Evolutionary conservation across 2,888 invertebrate species (phyloP).

Genomic region (Xanthia icteritia): DNA sequence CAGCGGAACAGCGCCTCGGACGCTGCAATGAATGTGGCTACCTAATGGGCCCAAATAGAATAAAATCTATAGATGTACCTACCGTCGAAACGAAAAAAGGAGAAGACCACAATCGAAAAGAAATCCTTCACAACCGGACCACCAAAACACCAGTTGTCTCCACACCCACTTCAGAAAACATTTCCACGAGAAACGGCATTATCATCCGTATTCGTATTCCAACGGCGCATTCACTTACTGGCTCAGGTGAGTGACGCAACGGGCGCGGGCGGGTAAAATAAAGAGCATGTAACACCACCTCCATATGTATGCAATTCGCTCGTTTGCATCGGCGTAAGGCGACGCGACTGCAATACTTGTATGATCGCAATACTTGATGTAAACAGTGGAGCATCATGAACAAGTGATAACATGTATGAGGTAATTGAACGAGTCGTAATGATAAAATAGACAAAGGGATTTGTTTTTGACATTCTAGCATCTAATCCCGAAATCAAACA

Average conservation of each 20-base stretch:
- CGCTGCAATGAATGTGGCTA: not conserved
- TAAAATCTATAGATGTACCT: not conserved
- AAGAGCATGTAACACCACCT: slow-evolving; percentile 67
- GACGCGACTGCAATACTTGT: slow-evolving; percentile 47
- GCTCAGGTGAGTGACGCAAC: slow-evolving; percentile 69
- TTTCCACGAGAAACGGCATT: slow-evolving; percentile 43
- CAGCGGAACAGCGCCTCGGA: not conserved
- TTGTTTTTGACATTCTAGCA: too few species aligned
- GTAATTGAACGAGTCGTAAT: slow-evolving; percentile 13
- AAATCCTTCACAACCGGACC: not conserved
- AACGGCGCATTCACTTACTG: slow-evolving; percentile 70
- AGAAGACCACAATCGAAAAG: not conserved
- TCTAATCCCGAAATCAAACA: too few species aligned
- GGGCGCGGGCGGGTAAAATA: slow-evolving; percentile 70
- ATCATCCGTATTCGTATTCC: slow-evolving; percentile 68
- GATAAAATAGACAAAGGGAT: not conserved
- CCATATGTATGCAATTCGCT: slow-evolving; percentile 72
- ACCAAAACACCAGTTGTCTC: slow-evolving; percentile 16
- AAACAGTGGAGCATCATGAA: slow-evolving; percentile 10
- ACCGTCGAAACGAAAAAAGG: not conserved
- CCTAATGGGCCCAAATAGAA: not conserved
- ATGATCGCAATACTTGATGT: slow-evolving; percentile 42
- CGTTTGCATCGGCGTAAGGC: slow-evolving; percentile 59
- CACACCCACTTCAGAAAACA: slow-evolving; percentile 38
- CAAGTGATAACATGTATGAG: not conserved